A percentile compares a stretch with the other conserved stretches of the same genome.
phyloP scores from a whole-genome alignment of 1,140 invertebrate genomes.

The Tetraneura akinire region DNA sequence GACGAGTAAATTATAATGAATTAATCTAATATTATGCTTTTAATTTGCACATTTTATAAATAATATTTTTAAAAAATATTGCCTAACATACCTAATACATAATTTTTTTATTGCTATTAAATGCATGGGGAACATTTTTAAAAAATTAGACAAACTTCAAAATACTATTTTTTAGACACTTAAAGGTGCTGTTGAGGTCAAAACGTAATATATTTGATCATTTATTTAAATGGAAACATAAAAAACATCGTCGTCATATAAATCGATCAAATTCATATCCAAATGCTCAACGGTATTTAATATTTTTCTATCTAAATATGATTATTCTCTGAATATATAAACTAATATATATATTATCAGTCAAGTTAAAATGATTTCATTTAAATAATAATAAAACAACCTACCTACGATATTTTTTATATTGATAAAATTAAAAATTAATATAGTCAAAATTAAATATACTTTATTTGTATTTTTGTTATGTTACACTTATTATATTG shows the following conservation, averaged over 20 bases:
- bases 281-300: slow-evolving; percentile 23
- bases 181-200: slow-evolving; percentile 22
- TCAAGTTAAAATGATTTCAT: too few relatives aligned
- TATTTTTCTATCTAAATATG: neutral
- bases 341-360: neutral
- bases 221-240: slow-evolving; percentile 5
- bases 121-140: neutral
- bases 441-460: too few relatives aligned
- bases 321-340: neutral
- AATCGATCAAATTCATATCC: slow-evolving; percentile 42
- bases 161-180: slow-evolving; percentile 35
- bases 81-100: neutral
- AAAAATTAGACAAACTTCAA: neutral
- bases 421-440: too few relatives aligned
- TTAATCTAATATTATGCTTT: neutral
- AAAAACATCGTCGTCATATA: neutral
- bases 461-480: too few relatives aligned
- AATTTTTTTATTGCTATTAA: neutral
- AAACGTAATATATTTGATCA: slow-evolving; percentile 11
- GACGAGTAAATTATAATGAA: slow-evolving; percentile 39
- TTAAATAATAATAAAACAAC: too few relatives aligned
- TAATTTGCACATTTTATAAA: neutral
- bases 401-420: too few relatives aligned
- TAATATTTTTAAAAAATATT: neutral
- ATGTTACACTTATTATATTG: too few relatives aligned